Percentiles rank a stretch among this genome's conserved stretches.
These are phyloP conservation scores for Xerus inauris DNA, from an alignment of 2,113 vertebrate genomes.

Conservation along the genomic window DNA sequence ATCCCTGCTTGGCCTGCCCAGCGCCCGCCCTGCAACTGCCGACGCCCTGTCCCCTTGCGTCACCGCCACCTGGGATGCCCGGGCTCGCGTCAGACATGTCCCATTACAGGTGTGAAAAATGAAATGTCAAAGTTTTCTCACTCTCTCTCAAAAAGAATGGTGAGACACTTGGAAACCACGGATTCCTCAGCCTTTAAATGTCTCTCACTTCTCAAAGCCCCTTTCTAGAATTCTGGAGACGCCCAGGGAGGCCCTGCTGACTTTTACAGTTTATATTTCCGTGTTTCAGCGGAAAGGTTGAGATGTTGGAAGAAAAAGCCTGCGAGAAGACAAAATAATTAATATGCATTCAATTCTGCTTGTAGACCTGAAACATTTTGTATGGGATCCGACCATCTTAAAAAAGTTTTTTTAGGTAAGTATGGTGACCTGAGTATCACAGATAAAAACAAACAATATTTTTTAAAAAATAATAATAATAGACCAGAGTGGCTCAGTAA, in stretches of 20 bases:
- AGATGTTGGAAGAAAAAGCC: conserved; percentile 22
- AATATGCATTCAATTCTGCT: neutral
- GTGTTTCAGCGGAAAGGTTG: conserved; percentile 22
- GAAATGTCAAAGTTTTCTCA: conserved; percentile 78
- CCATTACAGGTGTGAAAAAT: conserved; percentile 81
- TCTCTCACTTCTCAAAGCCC: conserved; percentile 75
- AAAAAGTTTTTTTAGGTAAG: neutral
- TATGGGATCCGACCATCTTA: neutral
- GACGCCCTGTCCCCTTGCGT: neutral
- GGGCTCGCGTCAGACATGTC: conserved; percentile 42
- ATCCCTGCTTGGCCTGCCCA: too few species aligned
- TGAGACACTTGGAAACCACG: conserved; percentile 42
- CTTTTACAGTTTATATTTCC: conserved; percentile 20
- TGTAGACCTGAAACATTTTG: neutral
- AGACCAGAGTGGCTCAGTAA: neutral
- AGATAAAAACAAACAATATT: neutral
- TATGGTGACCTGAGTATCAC: neutral
- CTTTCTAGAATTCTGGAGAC: conserved; percentile 82
- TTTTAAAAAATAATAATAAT: neutral
- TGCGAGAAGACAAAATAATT: neutral
- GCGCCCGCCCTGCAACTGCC: too few species aligned
- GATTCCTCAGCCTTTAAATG: conserved; percentile 61
- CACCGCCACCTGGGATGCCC: conserved; percentile 49
- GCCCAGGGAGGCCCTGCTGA: neutral
- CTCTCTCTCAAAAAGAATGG: conserved; percentile 62